phyloP scores from a whole-genome alignment of 92 coral and sea anemone genomes.

The Zoanthus sansibaricus region DNA sequence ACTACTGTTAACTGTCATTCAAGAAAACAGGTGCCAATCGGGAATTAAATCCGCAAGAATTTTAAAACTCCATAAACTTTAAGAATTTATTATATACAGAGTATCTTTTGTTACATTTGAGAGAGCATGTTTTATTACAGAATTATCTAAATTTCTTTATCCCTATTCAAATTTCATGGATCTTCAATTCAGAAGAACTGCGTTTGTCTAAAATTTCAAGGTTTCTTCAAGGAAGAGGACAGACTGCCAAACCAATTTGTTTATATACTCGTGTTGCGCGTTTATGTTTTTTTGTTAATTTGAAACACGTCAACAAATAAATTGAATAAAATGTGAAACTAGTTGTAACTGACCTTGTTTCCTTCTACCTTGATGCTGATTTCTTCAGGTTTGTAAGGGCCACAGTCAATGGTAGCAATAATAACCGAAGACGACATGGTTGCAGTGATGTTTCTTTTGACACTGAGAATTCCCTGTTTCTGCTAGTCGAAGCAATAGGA shows the following conservation, averaged over 20 bases:
- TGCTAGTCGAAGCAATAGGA: neutral
- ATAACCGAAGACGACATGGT: constrained; percentile 39
- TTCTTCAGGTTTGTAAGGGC: constrained; percentile 92
- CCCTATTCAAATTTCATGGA: neutral
- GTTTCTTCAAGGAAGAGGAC: neutral
- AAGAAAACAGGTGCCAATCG: no score
- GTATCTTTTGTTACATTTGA: no score
- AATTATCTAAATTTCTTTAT: neutral
- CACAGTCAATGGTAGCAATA: constrained; percentile 88
- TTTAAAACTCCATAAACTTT: no score
- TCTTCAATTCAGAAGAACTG: neutral
- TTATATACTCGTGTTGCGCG: neutral
- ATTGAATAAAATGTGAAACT: no score
- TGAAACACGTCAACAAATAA: neutral
- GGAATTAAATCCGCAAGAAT: no score
- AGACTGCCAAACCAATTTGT: neutral
- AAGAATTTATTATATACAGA: no score
- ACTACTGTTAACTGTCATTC: no score
- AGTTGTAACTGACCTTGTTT: constrained; percentile 52
- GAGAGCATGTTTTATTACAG: neutral
- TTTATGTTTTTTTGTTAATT: neutral
- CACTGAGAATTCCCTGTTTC: neutral
- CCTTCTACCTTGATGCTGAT: constrained; percentile 89
- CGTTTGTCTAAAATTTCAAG: neutral
- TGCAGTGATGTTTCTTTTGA: neutral